Evolutionary conservation across 2,113 vertebrate species (phyloP).

Genomic region (Sus scrofa): DNA sequence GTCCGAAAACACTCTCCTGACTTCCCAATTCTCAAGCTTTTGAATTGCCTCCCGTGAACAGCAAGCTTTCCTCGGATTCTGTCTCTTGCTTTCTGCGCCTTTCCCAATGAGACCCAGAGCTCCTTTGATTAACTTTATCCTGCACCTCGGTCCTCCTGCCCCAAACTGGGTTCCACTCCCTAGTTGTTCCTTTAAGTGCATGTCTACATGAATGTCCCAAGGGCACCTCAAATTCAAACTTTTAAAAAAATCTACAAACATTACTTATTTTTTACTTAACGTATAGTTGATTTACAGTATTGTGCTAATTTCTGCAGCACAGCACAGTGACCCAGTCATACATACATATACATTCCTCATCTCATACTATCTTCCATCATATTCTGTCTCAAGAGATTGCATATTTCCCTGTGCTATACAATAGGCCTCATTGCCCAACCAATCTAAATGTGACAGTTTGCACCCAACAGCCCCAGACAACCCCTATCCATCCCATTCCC

Average conservation of each 20-base stretch:
- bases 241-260: not conserved
- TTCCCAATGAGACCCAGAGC: not conserved
- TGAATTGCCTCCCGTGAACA: not conserved
- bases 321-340: too few relatives aligned
- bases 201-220: not conserved
- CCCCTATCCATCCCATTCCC: too few relatives aligned
- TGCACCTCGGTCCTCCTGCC: not conserved
- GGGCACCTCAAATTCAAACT: not conserved
- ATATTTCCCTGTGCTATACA: too few relatives aligned
- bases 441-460: too few relatives aligned
- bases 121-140: not conserved
- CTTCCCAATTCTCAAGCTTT: not conserved
- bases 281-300: too few relatives aligned
- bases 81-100: not conserved
- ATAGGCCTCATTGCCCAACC: too few relatives aligned
- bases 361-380: too few relatives aligned
- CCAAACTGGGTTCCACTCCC: not conserved
- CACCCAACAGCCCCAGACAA: too few relatives aligned
- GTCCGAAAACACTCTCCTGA: not conserved
- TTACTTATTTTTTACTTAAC: too few relatives aligned
- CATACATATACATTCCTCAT: too few relatives aligned
- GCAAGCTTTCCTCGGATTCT: not conserved
- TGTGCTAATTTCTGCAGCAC: too few relatives aligned
- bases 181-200: not conserved
- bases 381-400: too few relatives aligned